phyloP scores from a whole-genome alignment of 2,888 invertebrate genomes.

The Cyaniris semiargus region DNA sequence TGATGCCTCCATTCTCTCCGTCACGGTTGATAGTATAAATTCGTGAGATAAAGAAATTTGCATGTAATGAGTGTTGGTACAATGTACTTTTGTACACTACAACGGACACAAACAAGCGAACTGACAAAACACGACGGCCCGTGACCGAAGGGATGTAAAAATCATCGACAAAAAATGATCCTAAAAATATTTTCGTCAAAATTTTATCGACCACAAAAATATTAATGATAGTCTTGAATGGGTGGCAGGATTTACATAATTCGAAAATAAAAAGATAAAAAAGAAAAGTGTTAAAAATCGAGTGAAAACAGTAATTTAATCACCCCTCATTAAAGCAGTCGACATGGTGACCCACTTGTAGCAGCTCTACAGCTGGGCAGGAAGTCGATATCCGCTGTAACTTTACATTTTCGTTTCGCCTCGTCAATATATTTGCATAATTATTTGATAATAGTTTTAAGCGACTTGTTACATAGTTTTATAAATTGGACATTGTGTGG shows the following conservation, averaged over 20 bases:
- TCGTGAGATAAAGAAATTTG: constrained; percentile 24
- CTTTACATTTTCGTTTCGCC: constrained; percentile 14
- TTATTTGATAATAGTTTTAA: background rate
- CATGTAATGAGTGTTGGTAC: constrained; percentile 16
- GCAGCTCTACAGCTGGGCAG: background rate
- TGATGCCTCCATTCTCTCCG: constrained; percentile 8
- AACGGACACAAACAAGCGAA: constrained; percentile 9
- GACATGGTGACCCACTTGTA: constrained; percentile 6
- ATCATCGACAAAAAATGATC: background rate
- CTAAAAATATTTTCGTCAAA: background rate
- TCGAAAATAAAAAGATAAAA: constrained; percentile 4
- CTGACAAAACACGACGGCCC: constrained; percentile 18
- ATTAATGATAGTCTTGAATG: too few relatives aligned
- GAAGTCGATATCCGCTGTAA: constrained; percentile 10
- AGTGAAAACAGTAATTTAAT: constrained; percentile 11
- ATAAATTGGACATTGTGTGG: background rate
- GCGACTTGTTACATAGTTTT: background rate
- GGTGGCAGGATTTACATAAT: background rate
- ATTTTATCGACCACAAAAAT: background rate
- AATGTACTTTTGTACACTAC: constrained; percentile 6
- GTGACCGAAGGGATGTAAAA: background rate
- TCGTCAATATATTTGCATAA: constrained; percentile 20
- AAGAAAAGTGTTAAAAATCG: background rate
- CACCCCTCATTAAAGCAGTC: background rate
- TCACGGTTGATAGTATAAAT: constrained; percentile 16